Base-by-base conservation (phyloP, 2,113 vertebrate species). In the Hylia prasina region DNA sequence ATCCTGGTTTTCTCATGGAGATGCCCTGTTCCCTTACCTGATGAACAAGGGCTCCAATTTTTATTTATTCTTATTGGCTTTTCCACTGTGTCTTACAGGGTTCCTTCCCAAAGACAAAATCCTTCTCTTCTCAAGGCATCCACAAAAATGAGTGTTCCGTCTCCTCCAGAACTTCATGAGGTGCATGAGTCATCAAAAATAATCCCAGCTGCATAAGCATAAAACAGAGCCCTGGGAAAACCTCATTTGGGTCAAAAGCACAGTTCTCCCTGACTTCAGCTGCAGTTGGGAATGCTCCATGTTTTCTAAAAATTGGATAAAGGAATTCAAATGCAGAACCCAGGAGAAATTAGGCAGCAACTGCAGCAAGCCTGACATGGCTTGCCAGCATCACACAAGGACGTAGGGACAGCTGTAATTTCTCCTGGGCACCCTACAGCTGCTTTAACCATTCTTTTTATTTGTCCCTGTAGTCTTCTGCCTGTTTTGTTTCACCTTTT, bases 1-100 rank as follows among this genome's bases (percentile, higher is more conserved):
- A 40, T 65, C 16, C 19, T 2, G 1, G 5, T 65, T 84, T 65
- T 78, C 13, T n/a, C 21, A 7, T 39, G 12, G 22, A 69, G 50
- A 31, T 77, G 23, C 17, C 20, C 44, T 6, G 2, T 68, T 77
- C 44, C 23, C 16, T 73, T 23, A 44, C 19, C 5, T 1, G 1
- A 27, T 39, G 25, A 87, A 56, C 23, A 51, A 21, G 3, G 1
- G 8, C 28, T 83, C 50, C 0, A 0, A 28, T 44, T 84, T 73
- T 83, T 51, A 22, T 42, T 89, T 61, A 65, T 57, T 82, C 40
- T 15, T 58, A 5, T 66, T 3, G 1, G 22, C 31, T 84, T 82
- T 82, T 58, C 53, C 44, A 6, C 23, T 71, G 20, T 0, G 0
- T 65, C 39, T 81, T 42, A 35, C 0, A 1, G 50, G 1, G 18